A percentile compares a stretch with the other conserved stretches of the same genome.
These are phyloP conservation scores for Chaetura pelagica DNA, from an alignment of 2,113 vertebrate species.

Conservation along the genomic window DNA sequence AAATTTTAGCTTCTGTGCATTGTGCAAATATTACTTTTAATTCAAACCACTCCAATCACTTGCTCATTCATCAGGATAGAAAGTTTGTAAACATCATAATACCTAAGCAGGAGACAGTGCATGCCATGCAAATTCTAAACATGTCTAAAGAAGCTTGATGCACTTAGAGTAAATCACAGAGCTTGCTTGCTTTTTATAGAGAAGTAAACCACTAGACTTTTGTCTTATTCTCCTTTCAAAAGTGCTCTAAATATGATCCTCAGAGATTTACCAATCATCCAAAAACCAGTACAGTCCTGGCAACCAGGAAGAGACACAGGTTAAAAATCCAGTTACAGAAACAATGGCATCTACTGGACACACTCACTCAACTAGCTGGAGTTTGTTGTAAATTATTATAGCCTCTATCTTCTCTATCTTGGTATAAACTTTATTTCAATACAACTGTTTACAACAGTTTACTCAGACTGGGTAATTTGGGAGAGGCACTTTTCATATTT, in stretches of 20 bases:
- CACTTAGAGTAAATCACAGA: constrained; percentile 14
- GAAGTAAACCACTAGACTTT: background rate
- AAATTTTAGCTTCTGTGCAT: background rate
- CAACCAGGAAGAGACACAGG: background rate
- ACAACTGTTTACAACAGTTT: background rate
- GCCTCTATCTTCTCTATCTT: background rate
- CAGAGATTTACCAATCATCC: background rate
- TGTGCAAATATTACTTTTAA: background rate
- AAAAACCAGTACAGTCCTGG: background rate
- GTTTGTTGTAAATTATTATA: background rate
- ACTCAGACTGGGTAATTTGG: background rate
- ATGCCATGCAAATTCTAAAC: background rate
- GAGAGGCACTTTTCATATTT: background rate
- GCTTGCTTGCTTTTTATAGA: background rate
- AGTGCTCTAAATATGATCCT: background rate
- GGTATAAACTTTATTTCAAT: background rate
- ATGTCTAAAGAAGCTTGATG: background rate
- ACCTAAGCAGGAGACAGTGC: background rate
- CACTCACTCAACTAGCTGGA: background rate
- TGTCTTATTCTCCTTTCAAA: constrained; percentile 1
- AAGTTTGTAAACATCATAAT: background rate
- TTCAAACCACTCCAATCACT: background rate
- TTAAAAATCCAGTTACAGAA: background rate
- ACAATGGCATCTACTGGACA: background rate
- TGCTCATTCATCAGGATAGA: background rate